Evolutionary conservation across 64 coral and sea anemone genomes (phyloP).

Genomic region (Orbicella faveolata): DNA sequence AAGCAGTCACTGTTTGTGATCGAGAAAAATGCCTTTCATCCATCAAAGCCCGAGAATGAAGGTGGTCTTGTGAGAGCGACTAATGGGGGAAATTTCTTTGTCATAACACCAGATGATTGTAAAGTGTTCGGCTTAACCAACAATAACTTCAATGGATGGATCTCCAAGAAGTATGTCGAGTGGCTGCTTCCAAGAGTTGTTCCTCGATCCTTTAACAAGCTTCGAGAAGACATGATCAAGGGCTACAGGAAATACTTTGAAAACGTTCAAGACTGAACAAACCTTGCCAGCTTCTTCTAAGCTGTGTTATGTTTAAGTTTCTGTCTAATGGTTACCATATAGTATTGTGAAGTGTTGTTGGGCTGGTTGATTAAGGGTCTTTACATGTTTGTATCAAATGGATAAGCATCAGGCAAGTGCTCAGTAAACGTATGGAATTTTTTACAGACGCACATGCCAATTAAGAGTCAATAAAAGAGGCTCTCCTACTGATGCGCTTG

Average conservation of each 20-base stretch:
- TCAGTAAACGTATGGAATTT: no score
- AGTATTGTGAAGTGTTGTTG: no score
- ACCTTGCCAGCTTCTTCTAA: no score
- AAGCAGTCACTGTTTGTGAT: neutral
- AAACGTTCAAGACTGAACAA: no score
- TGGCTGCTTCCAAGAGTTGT: neutral
- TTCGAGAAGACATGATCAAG: neutral
- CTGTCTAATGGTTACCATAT: no score
- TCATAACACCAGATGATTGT: conserved; percentile 30
- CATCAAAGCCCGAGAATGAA: neutral
- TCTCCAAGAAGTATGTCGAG: neutral
- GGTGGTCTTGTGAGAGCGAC: neutral
- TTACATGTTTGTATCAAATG: no score
- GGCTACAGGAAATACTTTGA: neutral
- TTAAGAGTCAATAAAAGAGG: no score
- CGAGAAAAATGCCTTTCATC: conserved; percentile 10
- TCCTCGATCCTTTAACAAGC: neutral
- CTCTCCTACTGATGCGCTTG: no score
- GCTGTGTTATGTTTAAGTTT: no score
- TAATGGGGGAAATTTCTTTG: conserved; percentile 21
- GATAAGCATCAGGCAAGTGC: no score
- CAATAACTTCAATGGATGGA: conserved; percentile 25
- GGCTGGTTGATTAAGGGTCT: no score
- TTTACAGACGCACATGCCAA: no score
- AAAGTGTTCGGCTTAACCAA: conserved; percentile 3